A percentile compares a stretch with the other conserved stretches of the same genome.
phyloP scores from a whole-genome alignment of 2,888 invertebrate genomes.

The Chymomyza procnemis region DNA sequence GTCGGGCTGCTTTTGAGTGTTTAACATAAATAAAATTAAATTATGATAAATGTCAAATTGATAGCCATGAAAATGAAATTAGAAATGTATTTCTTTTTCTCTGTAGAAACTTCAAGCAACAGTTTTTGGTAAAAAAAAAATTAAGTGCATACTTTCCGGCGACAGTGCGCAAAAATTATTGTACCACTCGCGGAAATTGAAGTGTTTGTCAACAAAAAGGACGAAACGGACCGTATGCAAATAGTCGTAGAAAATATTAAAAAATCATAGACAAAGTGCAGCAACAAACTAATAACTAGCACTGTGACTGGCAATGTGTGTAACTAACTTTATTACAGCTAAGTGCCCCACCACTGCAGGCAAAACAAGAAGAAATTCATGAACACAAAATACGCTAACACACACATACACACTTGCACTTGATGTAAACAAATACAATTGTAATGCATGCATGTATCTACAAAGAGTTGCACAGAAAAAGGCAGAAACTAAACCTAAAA shows the following conservation, averaged over 20 bases:
- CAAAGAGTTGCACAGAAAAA: not conserved
- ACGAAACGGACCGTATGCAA: not conserved
- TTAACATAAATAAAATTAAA: conserved; percentile 49
- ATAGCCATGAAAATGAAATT: conserved; percentile 34
- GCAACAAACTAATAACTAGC: not conserved
- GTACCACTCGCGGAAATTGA: conserved; percentile 4
- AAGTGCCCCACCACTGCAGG: conserved; percentile 54
- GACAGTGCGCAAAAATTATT: not conserved
- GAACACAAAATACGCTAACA: not conserved
- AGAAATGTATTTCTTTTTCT: not conserved
- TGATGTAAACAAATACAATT: not conserved
- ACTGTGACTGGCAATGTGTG: not conserved
- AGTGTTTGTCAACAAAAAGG: conserved; percentile 22
- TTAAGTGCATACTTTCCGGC: not conserved
- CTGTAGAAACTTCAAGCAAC: not conserved
- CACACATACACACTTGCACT: not conserved
- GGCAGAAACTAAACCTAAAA: not conserved
- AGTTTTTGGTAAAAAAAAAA: not conserved
- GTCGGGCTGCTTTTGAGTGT: not conserved
- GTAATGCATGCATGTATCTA: not conserved
- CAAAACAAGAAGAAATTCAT: conserved; percentile 18
- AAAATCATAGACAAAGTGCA: not conserved
- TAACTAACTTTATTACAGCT: conserved; percentile 47
- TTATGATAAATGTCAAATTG: conserved; percentile 59
- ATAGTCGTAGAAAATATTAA: not conserved